Conservation (phyloP, 2,113 vertebrate genomes). For the Australoheros scitulus region DNA sequence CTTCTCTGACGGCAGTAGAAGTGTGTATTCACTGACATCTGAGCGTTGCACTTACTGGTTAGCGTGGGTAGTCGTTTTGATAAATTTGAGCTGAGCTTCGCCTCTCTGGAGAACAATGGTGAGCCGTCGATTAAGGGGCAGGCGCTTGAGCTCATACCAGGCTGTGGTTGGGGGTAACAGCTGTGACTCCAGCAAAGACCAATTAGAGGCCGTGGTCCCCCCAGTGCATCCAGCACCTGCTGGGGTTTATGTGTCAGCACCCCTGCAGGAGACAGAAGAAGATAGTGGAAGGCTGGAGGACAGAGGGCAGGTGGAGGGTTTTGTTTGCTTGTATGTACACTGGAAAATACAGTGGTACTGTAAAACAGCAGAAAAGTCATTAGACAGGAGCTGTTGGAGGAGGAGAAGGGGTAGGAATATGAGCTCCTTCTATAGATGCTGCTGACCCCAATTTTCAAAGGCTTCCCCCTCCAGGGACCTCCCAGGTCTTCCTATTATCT, state of each 20-base stretch:
- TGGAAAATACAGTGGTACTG: constrained; percentile 40
- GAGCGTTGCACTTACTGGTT: constrained; percentile 22
- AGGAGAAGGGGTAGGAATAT: constrained; percentile 39
- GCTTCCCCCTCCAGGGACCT: constrained; percentile 66
- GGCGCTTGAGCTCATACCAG: constrained; percentile 57
- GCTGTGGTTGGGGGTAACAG: constrained; percentile 76
- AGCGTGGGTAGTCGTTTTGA: constrained; percentile 36
- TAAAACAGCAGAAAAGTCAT: constrained; percentile 24
- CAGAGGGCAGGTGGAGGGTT: constrained; percentile 20
- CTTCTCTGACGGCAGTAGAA: constrained; percentile 11
- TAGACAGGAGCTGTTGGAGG: constrained; percentile 16
- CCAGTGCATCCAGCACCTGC: constrained; percentile 75
- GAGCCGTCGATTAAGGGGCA: constrained; percentile 59
- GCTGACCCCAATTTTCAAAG: constrained; percentile 75
- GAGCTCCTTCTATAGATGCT: constrained; percentile 53
- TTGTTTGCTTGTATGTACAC: constrained; percentile 22
- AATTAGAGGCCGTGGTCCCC: constrained; percentile 74
- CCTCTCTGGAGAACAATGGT: constrained; percentile 69
- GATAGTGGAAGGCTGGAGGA: constrained; percentile 37
- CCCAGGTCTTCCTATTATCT: constrained; percentile 71
- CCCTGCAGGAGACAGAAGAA: constrained; percentile 55
- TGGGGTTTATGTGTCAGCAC: constrained; percentile 74
- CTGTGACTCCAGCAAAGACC: constrained; percentile 74
- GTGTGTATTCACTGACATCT: neutral
- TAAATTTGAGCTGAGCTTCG: constrained; percentile 48